Evolutionary conservation across 2,888 invertebrate genomes (phyloP), one percentile per base, ranked within the genome.

Genomic region (Thera obeliscata): DNA sequence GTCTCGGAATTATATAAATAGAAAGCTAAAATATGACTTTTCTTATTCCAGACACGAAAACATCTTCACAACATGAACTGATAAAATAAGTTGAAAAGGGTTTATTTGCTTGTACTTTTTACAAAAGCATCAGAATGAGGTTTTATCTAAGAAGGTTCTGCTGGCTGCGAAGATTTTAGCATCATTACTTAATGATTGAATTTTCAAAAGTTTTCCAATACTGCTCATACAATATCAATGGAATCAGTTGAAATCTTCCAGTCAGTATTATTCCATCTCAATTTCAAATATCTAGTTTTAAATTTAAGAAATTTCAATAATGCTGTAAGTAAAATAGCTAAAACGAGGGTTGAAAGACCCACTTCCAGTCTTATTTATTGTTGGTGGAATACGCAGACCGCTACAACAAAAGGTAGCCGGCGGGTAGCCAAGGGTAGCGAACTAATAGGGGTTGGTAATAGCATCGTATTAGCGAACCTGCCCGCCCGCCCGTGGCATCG

Each of bases 381-480:
- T n/a, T 52, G 57, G 52, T 50, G 46, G 5, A 66, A 66, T 43
- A 65, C 22, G 52, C 22, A 48, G 46, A 2, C 62, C 52, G 50
- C 11, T 52, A 41, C 58, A 65, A 56, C 64, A 64, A 65, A 41
- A 60, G 60, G 59, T 54, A 63, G 56, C 22, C 62, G 35, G 38
- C 59, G 48, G 61, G 49, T 48, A 58, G 50, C 50, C 41, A 49
- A 46, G 52, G 59, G 54, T 55, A 57, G 63, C 56, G 48, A 64
- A 63, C 66, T 61, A 62, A 59, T 67, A 58, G 50, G 61, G 64
- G 61, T 52, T 50, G 46, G 43, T 46, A 65, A 59, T 41, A 35
- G 65, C 43, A 41, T 55, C 55, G 58, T 57, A 67, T 70, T 66
- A 66, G 56, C 36, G 55, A 46, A 35, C 48, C 60, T 60, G 59